Evolutionary conservation across 2,888 invertebrate species (phyloP).

Genomic region (Drosophila rubida): DNA sequence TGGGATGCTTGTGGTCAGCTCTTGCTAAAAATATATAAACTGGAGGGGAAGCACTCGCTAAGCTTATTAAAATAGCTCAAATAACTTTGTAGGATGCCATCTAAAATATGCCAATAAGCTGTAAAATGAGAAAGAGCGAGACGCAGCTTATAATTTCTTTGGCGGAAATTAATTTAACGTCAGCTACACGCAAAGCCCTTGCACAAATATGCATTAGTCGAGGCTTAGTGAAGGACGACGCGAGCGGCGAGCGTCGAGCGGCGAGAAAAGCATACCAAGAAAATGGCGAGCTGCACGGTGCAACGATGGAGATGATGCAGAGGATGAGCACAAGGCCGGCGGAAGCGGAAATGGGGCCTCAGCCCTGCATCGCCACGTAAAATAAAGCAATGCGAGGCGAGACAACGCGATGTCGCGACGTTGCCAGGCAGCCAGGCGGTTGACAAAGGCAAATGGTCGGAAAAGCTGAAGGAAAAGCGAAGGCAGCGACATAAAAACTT

Average conservation of each 20-base stretch:
- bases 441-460: conserved; percentile 57
- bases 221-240: conserved; percentile 51
- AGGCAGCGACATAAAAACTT: conserved; percentile 27
- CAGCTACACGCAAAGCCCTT: conserved; percentile 64
- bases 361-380: conserved; percentile 25
- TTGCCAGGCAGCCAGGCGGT: conserved; percentile 39
- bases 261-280: not conserved
- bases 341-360: conserved; percentile 45
- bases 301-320: not conserved
- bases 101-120: conserved; percentile 72
- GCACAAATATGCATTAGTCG: conserved; percentile 76
- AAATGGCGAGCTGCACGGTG: not conserved
- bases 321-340: conserved; percentile 40
- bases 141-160: conserved; percentile 65
- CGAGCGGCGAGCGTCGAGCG: not conserved
- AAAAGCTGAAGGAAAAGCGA: conserved; percentile 19
- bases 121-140: conserved; percentile 14
- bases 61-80: conserved; percentile 39
- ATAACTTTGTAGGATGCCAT: conserved; percentile 29
- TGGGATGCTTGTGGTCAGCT: no score
- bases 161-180: conserved; percentile 78
- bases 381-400: conserved; percentile 2
- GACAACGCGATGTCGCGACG: conserved; percentile 5
- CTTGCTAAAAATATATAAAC: not conserved
- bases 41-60: conserved; percentile 5